Evolutionary conservation across 64 coral and sea anemone genomes (phyloP).

Genomic region (Actinia tenebrosa): DNA sequence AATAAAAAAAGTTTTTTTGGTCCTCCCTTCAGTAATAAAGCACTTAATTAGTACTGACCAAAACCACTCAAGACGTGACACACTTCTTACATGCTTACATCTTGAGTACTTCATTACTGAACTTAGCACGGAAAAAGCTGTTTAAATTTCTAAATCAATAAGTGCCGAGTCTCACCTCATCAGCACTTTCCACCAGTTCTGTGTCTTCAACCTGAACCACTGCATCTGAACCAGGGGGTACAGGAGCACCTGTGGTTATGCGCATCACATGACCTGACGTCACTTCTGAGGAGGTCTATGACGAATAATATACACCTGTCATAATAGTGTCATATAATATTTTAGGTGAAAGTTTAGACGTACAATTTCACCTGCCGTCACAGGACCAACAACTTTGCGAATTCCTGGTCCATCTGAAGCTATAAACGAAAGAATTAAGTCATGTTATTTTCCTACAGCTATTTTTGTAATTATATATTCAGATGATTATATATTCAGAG

Average conservation of each 20-base stretch:
- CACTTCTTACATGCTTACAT: no score
- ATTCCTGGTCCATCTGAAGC: conserved; percentile 77
- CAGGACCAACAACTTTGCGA: conserved; percentile 71
- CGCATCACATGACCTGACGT: conserved; percentile 86
- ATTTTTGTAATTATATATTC: no score
- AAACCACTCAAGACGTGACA: no score
- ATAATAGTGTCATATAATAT: neutral
- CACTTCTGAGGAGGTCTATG: conserved; percentile 34
- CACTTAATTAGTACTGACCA: no score
- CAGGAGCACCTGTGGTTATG: conserved; percentile 90
- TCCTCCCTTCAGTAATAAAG: no score
- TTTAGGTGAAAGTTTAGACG: neutral
- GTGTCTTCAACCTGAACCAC: conserved; percentile 97
- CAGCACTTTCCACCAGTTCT: conserved; percentile 73
- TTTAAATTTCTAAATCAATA: neutral
- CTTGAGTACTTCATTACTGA: no score
- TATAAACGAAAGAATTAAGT: neutral
- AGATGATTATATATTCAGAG: no score
- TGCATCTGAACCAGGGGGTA: conserved; percentile 84
- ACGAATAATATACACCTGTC: neutral
- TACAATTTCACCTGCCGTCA: conserved; percentile 87
- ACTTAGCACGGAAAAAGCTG: no score
- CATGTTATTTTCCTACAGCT: neutral
- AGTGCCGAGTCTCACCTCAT: conserved; percentile 29
- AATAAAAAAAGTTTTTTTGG: no score